Evolutionary conservation across 1,140 invertebrate species (phyloP), one percentile per base, ranked within the genome.

Genomic region (Aphelenchoides fujianensis): DNA sequence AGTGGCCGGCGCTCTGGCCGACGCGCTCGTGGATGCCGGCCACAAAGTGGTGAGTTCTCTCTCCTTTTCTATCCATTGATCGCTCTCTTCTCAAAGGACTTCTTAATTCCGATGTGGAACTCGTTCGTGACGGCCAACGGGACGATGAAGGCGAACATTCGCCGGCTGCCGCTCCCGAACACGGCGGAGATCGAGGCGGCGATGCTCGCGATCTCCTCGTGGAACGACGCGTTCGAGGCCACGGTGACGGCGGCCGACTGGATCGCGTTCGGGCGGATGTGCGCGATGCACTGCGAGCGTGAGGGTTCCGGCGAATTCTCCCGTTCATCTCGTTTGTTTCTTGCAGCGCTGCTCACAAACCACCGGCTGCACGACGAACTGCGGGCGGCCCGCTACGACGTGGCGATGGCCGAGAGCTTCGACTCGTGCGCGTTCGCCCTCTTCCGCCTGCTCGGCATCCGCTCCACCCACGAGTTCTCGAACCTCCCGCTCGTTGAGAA

Each of bases 31-130:
- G 16, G 57, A 61, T n/a, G 19, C 12, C 16, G 19, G 19, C 16
- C 57, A 61, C 57, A 41, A 61, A 12, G 57, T 53, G 57, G 57
- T 61, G 53, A 53, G 57, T 19, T 61, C 12, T 16, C 12, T n/a
- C 41, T n/a, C 16, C 16, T n/a, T 61, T 9, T 61, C 41, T 12
- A 61, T 61, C 16, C 41, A 16, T n/a, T 16, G 41, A 16, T 12
- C 16, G 16, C 12, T 61, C 53, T 53, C 16, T n/a, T n/a, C n/a
- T n/a, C n/a, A n/a, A n/a, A 53, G 41, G 16, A 53, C 57, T 61
- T 61, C 53, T 41, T 61, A n/a, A 61, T 61, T 61, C 41, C 41
- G 16, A 12, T 61, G 12, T 61, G 41, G 41, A 61, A 61, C 9
- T 19, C 12, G 12, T 48, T 48, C 23, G 41, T 48, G 12, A 12